Conservation (phyloP, 1,140 invertebrate species). For the Drepana arcuata region DNA sequence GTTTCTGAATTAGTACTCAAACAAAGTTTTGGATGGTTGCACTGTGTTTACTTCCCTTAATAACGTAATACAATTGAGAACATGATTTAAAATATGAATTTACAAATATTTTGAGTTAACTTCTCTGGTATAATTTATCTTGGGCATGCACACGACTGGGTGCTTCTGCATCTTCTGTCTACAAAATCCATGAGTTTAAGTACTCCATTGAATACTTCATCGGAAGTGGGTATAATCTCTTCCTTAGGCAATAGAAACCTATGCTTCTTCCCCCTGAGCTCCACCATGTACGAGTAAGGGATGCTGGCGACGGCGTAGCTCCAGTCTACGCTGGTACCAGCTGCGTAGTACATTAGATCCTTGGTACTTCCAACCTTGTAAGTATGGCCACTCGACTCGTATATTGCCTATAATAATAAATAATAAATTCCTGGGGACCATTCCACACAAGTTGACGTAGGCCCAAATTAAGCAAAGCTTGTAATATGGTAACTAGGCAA, state of each 20-base stretch:
- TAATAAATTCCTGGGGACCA: no score
- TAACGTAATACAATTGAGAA: no score
- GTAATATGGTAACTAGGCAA: no score
- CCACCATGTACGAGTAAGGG: constrained; percentile 79
- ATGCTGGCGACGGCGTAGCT: constrained; percentile 74
- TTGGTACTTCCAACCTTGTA: constrained; percentile 59
- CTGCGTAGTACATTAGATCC: constrained; percentile 68
- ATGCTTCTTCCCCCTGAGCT: constrained; percentile 75
- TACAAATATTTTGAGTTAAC: no score
- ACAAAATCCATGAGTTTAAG: constrained; percentile 72
- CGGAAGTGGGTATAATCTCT: constrained; percentile 76
- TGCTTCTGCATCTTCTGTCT: constrained; percentile 25
- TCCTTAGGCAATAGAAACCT: constrained; percentile 80
- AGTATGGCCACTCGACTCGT: constrained; percentile 30
- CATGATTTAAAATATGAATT: constrained; percentile 3
- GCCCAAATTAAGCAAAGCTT: no score
- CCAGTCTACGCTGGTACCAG: constrained; percentile 81
- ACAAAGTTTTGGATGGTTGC: no score
- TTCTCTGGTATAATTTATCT: no score
- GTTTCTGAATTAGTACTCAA: no score
- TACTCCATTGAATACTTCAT: constrained; percentile 76
- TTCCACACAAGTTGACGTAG: no score
- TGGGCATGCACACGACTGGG: constrained; percentile 68
- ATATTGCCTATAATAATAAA: constrained; percentile 30
- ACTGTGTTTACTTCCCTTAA: no score